Base-by-base conservation (phyloP, 2,797 vertebrate species). In the Hydrophis major region DNA sequence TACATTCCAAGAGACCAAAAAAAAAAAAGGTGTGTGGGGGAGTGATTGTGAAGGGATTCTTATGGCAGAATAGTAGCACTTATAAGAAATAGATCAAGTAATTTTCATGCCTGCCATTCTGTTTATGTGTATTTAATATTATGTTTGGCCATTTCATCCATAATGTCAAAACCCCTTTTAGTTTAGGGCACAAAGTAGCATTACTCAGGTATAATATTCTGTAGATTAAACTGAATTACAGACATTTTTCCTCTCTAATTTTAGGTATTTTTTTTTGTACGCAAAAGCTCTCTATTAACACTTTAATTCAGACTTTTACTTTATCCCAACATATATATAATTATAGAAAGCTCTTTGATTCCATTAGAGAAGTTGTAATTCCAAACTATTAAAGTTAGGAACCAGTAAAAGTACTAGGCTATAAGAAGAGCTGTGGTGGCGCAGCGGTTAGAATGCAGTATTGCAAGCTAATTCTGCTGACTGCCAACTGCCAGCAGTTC, bases 281-380 rank as follows among this genome's bases (percentile, higher is more conserved):
- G 96, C 91, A 91, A 74, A 90, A 95, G 4, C 18, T 91, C 61
- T 93, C 90, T 92, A 87, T 66, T 63, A 92, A 37, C 59, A 92
- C 22, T 94, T 97, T 95, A 93, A 56, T 88, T 94, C 69, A 91
- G 32, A 42, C 59, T 90, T 95, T 93, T 94, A 96, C 96, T 95
- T 96, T 95, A 90, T 95, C 96, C 95, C 93, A 92, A 93, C 89
- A 94, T 89, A 92, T 94, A 93, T 86, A 93, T 93, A 87, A 95
- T 92, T 91, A 59, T 94, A 93, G 90, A 93, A 96, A 96, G 94
- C 95, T 27, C 3, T 60, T 94, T 83, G 92, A 69, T 96, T 96
- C 93, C 89, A 55, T 95, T 95, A 96, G 94, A 97, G 89, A 95
- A 95, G 96, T 61, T 86, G 8, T 93, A 86, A 95, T 94, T 96